Evolutionary conservation across 2,888 invertebrate genomes (phyloP).

Genomic region (Caprella mutica): DNA sequence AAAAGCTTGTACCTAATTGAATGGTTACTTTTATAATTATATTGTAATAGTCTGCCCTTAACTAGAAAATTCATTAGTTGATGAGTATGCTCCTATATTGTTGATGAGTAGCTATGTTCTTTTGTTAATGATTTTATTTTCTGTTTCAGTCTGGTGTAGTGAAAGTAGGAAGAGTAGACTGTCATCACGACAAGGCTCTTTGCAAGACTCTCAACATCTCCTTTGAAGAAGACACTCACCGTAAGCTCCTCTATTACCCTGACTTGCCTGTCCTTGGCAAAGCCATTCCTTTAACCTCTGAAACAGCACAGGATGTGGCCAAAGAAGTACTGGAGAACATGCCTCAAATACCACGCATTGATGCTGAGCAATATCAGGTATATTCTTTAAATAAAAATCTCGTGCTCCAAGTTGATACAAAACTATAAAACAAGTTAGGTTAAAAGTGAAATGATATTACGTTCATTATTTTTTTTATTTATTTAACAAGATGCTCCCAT

Average conservation of each 20-base stretch:
- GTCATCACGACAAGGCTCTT: conserved; percentile 39
- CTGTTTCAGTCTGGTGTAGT: conserved; percentile 41
- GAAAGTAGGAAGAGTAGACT: conserved; percentile 47
- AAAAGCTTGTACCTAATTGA: no score
- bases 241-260: not conserved
- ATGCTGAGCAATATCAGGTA: conserved; percentile 39
- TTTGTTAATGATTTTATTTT: not conserved
- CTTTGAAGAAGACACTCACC: conserved; percentile 38
- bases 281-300: not conserved
- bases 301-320: conserved; percentile 48
- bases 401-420: no score
- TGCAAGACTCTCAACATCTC: conserved; percentile 36
- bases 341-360: conserved; percentile 51
- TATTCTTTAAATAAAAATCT: no score
- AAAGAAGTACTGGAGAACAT: conserved; percentile 50
- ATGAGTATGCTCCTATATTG: no score
- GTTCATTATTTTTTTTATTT: no score
- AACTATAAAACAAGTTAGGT: no score
- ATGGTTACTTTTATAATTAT: no score
- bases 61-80: no score
- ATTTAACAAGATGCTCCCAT: no score
- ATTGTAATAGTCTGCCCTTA: no score
- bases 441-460: no score
- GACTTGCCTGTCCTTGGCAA: not conserved
- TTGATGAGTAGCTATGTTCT: no score